Percentiles rank a stretch among this genome's conserved stretches.
phyloP scores from a whole-genome alignment of 2,113 vertebrate species.

The Ceuthmochares aereus region DNA sequence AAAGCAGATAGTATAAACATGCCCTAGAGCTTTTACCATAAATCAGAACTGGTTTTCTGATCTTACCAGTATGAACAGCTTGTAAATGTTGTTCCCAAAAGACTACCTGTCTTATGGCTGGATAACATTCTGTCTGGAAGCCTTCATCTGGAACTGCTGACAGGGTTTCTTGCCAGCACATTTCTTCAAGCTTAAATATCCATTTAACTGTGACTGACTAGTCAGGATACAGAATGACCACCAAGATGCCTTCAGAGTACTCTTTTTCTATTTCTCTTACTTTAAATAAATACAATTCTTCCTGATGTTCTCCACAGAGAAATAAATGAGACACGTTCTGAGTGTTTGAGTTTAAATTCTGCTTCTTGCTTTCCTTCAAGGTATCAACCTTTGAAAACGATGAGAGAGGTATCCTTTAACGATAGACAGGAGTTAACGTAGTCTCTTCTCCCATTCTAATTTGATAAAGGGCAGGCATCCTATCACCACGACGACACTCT shows the following conservation, averaged over 20 bases:
- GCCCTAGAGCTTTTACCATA: constrained; percentile 53
- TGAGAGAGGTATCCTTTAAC: neutral
- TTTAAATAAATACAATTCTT: constrained; percentile 2
- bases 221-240: neutral
- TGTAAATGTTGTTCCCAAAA: constrained; percentile 63
- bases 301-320: neutral
- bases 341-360: neutral
- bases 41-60: constrained; percentile 63
- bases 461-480: neutral
- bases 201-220: constrained; percentile 37
- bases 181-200: constrained; percentile 55
- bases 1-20: constrained; percentile 53
- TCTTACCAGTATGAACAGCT: constrained; percentile 62
- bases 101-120: constrained; percentile 48
- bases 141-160: constrained; percentile 4
- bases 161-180: constrained; percentile 16
- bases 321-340: neutral
- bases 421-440: neutral
- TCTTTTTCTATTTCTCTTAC: neutral
- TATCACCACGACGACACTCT: neutral
- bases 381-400: neutral
- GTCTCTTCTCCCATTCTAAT: neutral
- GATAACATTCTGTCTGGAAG: constrained; percentile 48
- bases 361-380: neutral
- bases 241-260: neutral